Evolutionary conservation across 2,888 invertebrate genomes (phyloP).

Genomic region (Azorinus chamasolen): DNA sequence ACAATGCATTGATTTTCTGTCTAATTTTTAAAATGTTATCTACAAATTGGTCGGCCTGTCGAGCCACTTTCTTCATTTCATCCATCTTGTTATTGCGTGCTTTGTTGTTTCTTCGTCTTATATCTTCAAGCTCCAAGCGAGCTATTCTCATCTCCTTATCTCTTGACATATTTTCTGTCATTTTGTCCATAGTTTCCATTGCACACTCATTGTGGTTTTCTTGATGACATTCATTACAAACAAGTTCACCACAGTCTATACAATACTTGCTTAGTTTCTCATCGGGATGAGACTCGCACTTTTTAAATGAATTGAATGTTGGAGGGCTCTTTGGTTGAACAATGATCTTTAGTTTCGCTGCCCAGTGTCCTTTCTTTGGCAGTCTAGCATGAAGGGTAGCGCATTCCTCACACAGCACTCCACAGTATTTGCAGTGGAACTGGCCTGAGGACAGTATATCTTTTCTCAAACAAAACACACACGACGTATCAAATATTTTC

Average conservation of each 20-base stretch:
- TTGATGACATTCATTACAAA: constrained; percentile 38
- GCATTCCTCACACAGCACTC: constrained; percentile 57
- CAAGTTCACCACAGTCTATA: constrained; percentile 43
- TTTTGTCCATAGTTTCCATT: constrained; percentile 35
- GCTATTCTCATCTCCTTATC: constrained; percentile 40
- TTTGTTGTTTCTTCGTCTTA: constrained; percentile 22
- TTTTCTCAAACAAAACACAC: constrained; percentile 4
- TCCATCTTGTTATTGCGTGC: constrained; percentile 30
- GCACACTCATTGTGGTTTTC: constrained; percentile 45
- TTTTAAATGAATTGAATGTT: constrained; percentile 32
- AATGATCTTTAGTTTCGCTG: constrained; percentile 33
- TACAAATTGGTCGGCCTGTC: constrained; percentile 40
- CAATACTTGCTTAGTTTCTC: constrained; percentile 48
- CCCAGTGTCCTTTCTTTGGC: constrained; percentile 56
- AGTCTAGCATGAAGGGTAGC: constrained; percentile 44
- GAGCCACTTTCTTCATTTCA: constrained; percentile 39
- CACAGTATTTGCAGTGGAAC: constrained; percentile 53
- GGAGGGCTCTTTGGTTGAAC: constrained; percentile 4
- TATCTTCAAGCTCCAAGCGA: not conserved
- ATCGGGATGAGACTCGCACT: constrained; percentile 46
- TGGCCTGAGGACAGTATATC: constrained; percentile 17
- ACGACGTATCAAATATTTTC: constrained; percentile 6
- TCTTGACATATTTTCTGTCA: constrained; percentile 29
- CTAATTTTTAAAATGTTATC: constrained; percentile 28
- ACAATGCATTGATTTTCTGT: constrained; percentile 36